Evolutionary conservation across 2,888 invertebrate species (phyloP), one percentile per base, ranked within the genome.

Genomic region (Plagiodera versicolora): DNA sequence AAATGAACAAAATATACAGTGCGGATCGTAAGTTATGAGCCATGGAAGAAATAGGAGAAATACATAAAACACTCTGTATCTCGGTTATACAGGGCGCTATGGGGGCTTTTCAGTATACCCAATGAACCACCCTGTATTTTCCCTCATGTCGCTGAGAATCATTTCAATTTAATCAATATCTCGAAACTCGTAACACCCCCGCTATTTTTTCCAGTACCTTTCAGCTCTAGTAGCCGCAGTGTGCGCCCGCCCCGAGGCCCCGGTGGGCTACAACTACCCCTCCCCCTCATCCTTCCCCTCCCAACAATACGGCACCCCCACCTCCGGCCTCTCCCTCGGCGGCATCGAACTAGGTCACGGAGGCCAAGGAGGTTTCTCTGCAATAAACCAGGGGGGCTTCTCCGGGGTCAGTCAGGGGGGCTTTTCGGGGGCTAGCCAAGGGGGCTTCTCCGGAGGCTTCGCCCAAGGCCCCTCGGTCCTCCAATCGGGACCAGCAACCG

Each of bases 181-280:
- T n/a, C n/a, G n/a, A n/a, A n/a, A n/a, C n/a, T n/a, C n/a, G n/a
- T n/a, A n/a, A n/a, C n/a, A n/a, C n/a, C n/a, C n/a, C n/a, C n/a
- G 3, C 28, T 58, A 32, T 18, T 52, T 44, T 55, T 68, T 67
- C 14, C 60, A 79, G 79, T 68, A 77, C 58, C 61, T 77, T 52
- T 70, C 77, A 59, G 67, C 75, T 28, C 68, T 86, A 66, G 83
- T 85, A 81, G 85, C 85, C 58, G 80, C 85, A 75, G 85, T 83
- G 78, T 82, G 82, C 75, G 86, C 85, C 56, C 81, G 85, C 63
- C 86, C 86, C 75, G 86, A 86, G 80, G 84, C 86, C 72, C 85
- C 85, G 70, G 84, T 84, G 78, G 84, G 84, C 75, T 86, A 86
- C 80, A 76, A 65, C 58, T 70, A 71, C 63, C 69, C 69, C 10